These are phyloP conservation scores for Chamaetylas fuelleborni DNA, from an alignment of 2,113 vertebrate species.

Conservation along the genomic window DNA sequence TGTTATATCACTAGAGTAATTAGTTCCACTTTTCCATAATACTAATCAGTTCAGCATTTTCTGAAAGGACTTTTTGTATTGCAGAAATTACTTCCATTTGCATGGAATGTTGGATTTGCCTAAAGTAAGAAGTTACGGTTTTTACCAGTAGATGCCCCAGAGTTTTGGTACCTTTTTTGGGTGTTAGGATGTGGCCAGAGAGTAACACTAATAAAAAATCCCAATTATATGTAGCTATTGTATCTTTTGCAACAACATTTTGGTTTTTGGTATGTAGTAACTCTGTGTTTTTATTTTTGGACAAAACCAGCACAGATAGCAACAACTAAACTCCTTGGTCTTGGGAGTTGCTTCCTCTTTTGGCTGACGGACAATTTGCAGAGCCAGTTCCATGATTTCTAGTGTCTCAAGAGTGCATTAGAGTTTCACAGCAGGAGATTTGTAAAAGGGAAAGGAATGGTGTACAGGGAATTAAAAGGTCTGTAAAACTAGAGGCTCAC, in stretches of 20 bases:
- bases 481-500: slow-evolving; percentile 54
- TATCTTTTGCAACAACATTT: not conserved
- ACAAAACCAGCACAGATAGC: not conserved
- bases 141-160: not conserved
- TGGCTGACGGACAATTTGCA: slow-evolving; percentile 8
- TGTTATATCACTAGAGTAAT: not conserved
- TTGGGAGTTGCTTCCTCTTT: slow-evolving; percentile 10
- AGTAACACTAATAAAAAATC: not conserved
- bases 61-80: slow-evolving; percentile 12
- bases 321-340: not conserved
- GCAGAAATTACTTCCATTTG: slow-evolving; percentile 31
- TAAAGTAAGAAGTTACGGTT: not conserved
- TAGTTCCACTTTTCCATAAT: slow-evolving; percentile 14
- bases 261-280: not conserved
- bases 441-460: slow-evolving; percentile 62
- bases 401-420: slow-evolving; percentile 51
- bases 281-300: not conserved
- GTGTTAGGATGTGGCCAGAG: not conserved
- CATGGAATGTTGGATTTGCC: not conserved
- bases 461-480: slow-evolving; percentile 59
- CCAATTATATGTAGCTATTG: not conserved
- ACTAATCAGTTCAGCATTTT: slow-evolving; percentile 12
- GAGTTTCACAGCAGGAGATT: slow-evolving; percentile 65
- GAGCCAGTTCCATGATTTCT: slow-evolving; percentile 22
- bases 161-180: not conserved